Evolutionary conservation across 2,888 invertebrate species (phyloP).

Genomic region (Cosmia pyralina): DNA sequence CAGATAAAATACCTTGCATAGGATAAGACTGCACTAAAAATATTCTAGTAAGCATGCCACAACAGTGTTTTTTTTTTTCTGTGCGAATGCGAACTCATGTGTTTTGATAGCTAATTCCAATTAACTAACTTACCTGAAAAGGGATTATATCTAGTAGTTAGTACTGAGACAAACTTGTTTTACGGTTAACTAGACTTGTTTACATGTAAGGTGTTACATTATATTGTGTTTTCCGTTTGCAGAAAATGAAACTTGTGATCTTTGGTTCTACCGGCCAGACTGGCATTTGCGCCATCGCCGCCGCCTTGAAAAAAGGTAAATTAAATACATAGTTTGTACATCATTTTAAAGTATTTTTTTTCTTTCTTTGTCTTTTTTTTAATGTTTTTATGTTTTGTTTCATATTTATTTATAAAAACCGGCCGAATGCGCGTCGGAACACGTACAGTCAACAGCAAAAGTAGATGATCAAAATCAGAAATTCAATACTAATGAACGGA

Average conservation of each 20-base stretch:
- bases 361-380: background rate
- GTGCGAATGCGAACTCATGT: background rate
- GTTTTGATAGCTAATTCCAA: conserved; percentile 5
- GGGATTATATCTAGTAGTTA: conserved; percentile 7
- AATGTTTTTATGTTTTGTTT: too few relatives aligned
- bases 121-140: too few relatives aligned
- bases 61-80: background rate
- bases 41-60: background rate
- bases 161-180: conserved; percentile 38
- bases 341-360: background rate
- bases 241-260: conserved; percentile 93
- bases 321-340: background rate
- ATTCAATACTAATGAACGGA: too few relatives aligned
- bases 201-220: background rate
- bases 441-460: too few relatives aligned
- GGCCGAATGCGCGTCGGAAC: too few relatives aligned
- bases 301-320: conserved; percentile 94
- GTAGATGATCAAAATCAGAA: too few relatives aligned
- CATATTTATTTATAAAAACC: too few relatives aligned
- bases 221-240: conserved; percentile 47
- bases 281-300: conserved; percentile 93
- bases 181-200: conserved; percentile 17
- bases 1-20: conserved; percentile 10
- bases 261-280: conserved; percentile 96
- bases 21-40: conserved; percentile 4